These are phyloP conservation scores for Spea multiplicata DNA, from an alignment of 2,113 vertebrate species.

Conservation along the genomic window DNA sequence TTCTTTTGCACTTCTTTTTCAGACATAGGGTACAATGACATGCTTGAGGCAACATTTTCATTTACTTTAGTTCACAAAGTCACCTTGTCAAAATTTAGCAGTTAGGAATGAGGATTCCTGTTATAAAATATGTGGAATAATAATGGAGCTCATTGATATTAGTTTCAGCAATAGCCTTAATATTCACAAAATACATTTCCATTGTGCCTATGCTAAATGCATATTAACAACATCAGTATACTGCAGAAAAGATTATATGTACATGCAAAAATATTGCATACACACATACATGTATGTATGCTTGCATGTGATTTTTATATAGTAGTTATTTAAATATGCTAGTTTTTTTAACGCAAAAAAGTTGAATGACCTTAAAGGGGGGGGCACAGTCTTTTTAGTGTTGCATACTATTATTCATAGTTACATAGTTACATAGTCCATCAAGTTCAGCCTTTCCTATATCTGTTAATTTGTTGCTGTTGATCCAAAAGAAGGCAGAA, in stretches of 20 bases:
- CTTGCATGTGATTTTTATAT: not conserved
- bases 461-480: no score
- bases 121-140: not conserved
- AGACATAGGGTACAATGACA: not conserved
- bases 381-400: no score
- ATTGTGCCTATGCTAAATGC: not conserved
- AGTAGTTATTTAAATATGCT: not conserved
- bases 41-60: not conserved
- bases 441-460: no score
- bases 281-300: not conserved
- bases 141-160: not conserved
- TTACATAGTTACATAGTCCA: no score
- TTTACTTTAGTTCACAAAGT: constrained; percentile 1
- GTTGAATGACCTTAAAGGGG: no score
- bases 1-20: not conserved
- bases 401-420: no score
- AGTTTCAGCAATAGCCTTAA: not conserved
- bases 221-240: not conserved
- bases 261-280: not conserved
- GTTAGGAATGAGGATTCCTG: not conserved
- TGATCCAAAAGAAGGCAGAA: no score
- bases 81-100: constrained; percentile 1
- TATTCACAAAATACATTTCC: not conserved
- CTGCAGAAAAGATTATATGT: not conserved
- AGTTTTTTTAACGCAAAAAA: no score